These are phyloP conservation scores for Muntiacus muntjak DNA, from an alignment of 2,113 vertebrate genomes.

Conservation along the genomic window DNA sequence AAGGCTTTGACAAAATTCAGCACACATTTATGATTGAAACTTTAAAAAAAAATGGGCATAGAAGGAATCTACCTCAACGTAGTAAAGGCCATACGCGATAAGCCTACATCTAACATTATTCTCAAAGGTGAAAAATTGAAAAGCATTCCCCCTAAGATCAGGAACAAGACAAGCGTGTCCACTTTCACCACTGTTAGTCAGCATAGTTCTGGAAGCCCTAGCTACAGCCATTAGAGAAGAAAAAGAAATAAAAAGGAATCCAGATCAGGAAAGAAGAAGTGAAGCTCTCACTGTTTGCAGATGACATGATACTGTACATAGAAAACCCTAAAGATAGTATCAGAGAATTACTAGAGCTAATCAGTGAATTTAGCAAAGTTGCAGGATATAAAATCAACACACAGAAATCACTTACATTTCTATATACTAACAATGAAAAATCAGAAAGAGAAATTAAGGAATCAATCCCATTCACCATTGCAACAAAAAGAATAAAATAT, in stretches of 20 bases:
- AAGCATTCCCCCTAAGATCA: not conserved
- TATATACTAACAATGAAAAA: not conserved
- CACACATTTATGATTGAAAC: not conserved
- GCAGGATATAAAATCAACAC: not conserved
- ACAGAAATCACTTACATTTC: not conserved
- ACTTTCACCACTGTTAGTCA: not conserved
- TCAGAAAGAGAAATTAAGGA: not conserved
- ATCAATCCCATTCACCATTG: not conserved
- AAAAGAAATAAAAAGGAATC: not conserved
- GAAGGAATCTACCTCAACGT: not conserved
- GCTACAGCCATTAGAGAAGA: not conserved
- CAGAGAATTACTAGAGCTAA: not conserved
- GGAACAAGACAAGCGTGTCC: not conserved
- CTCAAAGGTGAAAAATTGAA: not conserved
- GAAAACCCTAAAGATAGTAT: not conserved
- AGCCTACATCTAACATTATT: not conserved
- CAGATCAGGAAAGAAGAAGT: not conserved
- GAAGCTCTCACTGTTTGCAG: not conserved
- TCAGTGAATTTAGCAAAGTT: not conserved
- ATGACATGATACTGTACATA: not conserved
- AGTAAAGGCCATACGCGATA: not conserved
- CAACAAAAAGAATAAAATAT: not conserved
- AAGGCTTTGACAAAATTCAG: not conserved
- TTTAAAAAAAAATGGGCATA: not conserved
- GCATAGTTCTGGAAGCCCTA: not conserved